A percentile compares a stretch with the other conserved stretches of the same genome.
Evolutionary conservation across 1,140 invertebrate species (phyloP).

Genomic region (Drosophila paulistorum): DNA sequence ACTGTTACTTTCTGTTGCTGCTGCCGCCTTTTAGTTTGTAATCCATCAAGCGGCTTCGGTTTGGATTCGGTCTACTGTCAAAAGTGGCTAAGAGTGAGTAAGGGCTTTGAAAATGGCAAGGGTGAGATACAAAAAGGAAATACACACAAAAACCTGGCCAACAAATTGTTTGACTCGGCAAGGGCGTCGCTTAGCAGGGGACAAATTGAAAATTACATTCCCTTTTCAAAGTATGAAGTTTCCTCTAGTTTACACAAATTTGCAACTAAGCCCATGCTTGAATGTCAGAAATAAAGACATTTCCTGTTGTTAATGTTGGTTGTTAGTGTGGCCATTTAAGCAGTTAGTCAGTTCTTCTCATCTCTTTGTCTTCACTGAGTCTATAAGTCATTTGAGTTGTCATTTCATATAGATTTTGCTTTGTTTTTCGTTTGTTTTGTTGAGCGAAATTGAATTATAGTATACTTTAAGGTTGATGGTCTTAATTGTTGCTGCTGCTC

Average conservation of each 20-base stretch:
- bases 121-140: conserved; percentile 33
- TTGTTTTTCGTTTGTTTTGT: neutral
- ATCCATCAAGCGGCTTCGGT: conserved; percentile 69
- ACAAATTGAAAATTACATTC: neutral
- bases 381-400: conserved; percentile 66
- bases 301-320: conserved; percentile 40
- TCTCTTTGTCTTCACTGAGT: conserved; percentile 43
- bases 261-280: conserved; percentile 37
- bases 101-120: conserved; percentile 45
- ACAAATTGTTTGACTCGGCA: conserved; percentile 68
- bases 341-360: conserved; percentile 58
- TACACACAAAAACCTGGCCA: conserved; percentile 42
- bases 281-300: conserved; percentile 24
- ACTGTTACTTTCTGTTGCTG: conserved; percentile 2
- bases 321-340: conserved; percentile 67
- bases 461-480: conserved; percentile 25
- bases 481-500: conserved; percentile 19
- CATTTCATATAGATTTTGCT: conserved; percentile 44
- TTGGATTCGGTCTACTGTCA: conserved; percentile 55
- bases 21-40: conserved; percentile 76
- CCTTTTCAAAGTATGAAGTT: too few relatives aligned
- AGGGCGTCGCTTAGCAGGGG: neutral
- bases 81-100: conserved; percentile 26
- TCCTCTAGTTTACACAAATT: conserved; percentile 1
- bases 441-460: conserved; percentile 10